Base-by-base conservation (phyloP, 2,113 vertebrate genomes). In the Xenopus laevis region DNA sequence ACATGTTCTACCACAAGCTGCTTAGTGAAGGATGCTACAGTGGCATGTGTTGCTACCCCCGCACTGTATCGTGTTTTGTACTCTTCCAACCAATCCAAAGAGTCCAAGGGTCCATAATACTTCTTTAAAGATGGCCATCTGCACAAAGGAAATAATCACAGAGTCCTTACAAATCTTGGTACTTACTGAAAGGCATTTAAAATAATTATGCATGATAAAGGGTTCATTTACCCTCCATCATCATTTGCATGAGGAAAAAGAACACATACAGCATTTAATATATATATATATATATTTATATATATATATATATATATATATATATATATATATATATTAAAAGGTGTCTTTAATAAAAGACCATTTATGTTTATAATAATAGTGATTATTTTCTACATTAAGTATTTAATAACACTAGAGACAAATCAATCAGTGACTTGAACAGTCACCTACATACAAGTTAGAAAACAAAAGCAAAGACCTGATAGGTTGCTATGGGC, bases 1-100 rank as follows among this genome's bases (percentile, higher is more conserved):
- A 99, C 97, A 0, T 97, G 96, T 79, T 98, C 96, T 15, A 95
- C 94, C 81, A 96, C 98, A 88, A 99, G 98, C 73, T 94, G 91
- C 84, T 96, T 97, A 21, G 96, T 98, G 84, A 99, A 97, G 0
- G 95, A 95, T 65, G 93, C 93, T 45, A 99, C 95, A 0, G 95
- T 96, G 77, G 89, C 90, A 79, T 89, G 87, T 52, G 97, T 95
- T 60, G 97, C 94, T 50, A 95, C 83, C 0, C 96, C 96, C 1
- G 96, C 95, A 60, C 83, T 88, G 20, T 98, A 94, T 16, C 97
- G 91, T 0, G 91, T 94, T 87, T 90, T 94, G 89, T 95, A 98
- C 47, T 98, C 96, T 61, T 92, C 91, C 75, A 94, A 85, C 97
- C 97, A 99, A 83, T 96, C 96, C 52, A 93, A 92, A 1, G 88